Evolutionary conservation across 1,140 invertebrate genomes (phyloP).

Genomic region (Drosophila paulistorum): DNA sequence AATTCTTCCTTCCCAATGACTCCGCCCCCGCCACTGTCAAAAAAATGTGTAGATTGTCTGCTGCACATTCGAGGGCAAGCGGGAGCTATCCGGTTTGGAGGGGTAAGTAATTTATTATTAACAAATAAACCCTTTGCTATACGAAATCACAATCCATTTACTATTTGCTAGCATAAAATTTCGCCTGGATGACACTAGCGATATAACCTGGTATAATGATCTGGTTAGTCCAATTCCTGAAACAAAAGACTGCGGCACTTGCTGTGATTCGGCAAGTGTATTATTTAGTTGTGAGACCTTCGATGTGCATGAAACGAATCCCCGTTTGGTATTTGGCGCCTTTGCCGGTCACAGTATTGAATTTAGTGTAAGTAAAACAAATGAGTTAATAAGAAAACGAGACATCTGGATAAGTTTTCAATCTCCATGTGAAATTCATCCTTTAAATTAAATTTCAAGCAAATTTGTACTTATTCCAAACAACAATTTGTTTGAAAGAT

Average conservation of each 20-base stretch:
- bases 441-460: too few species aligned
- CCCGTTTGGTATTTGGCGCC: constrained; percentile 85
- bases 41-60: constrained; percentile 59
- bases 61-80: constrained; percentile 74
- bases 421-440: too few species aligned
- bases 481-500: too few species aligned
- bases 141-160: background rate
- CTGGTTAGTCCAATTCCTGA: constrained; percentile 83
- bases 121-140: background rate
- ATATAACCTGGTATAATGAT: constrained; percentile 86
- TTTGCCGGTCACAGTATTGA: constrained; percentile 88
- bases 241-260: constrained; percentile 80
- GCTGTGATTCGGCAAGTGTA: constrained; percentile 83
- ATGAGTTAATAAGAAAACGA: too few species aligned
- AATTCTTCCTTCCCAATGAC: too few species aligned
- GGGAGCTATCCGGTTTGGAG: constrained; percentile 71
- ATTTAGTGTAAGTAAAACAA: constrained; percentile 84
- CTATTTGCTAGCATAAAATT: constrained; percentile 85
- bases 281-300: constrained; percentile 88
- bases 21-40: too few species aligned
- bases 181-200: constrained; percentile 86
- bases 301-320: constrained; percentile 84
- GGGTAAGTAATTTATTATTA: constrained; percentile 46
- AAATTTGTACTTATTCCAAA: too few species aligned
- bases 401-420: too few species aligned